Evolutionary conservation across 2,113 vertebrate species (phyloP).

Genomic region (Thomomys bottae): DNA sequence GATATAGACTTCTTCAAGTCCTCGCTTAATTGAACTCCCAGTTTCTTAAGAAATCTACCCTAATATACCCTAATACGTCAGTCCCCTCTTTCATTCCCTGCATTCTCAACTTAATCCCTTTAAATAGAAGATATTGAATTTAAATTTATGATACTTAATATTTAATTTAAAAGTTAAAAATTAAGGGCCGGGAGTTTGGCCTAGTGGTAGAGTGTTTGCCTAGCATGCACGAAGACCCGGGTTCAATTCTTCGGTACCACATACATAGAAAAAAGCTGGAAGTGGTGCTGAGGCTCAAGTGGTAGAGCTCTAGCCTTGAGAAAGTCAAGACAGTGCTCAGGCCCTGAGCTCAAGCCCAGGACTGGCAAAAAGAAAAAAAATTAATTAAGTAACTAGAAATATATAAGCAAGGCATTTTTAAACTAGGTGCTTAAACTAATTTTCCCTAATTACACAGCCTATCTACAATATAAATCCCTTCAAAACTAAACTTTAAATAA

Average conservation of each 20-base stretch:
- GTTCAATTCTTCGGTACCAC: too few species aligned
- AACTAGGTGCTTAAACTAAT: slow-evolving; percentile 4
- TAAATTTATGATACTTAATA: not conserved
- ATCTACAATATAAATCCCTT: not conserved
- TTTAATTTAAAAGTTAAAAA: too few species aligned
- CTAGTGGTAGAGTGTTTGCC: too few species aligned
- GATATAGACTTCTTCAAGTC: not conserved
- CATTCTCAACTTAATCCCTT: not conserved
- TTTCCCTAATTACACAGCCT: not conserved
- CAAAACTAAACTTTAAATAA: slow-evolving; percentile 19
- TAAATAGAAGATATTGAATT: not conserved
- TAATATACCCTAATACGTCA: not conserved
- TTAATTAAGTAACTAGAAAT: not conserved
- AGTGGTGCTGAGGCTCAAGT: too few species aligned
- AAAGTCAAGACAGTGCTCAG: too few species aligned
- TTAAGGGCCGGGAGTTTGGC: too few species aligned
- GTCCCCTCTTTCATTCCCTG: not conserved
- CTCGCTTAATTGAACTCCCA: not conserved
- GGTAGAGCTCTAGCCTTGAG: too few species aligned
- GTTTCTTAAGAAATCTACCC: not conserved
- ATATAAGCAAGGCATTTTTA: not conserved
- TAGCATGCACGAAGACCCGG: too few species aligned
- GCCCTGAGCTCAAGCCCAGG: too few species aligned
- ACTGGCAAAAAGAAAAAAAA: too few species aligned
- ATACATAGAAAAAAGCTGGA: too few species aligned